Evolutionary conservation across 1,140 invertebrate species (phyloP), one percentile per base, ranked within the genome.

Genomic region (Zaprionus nigranus): DNA sequence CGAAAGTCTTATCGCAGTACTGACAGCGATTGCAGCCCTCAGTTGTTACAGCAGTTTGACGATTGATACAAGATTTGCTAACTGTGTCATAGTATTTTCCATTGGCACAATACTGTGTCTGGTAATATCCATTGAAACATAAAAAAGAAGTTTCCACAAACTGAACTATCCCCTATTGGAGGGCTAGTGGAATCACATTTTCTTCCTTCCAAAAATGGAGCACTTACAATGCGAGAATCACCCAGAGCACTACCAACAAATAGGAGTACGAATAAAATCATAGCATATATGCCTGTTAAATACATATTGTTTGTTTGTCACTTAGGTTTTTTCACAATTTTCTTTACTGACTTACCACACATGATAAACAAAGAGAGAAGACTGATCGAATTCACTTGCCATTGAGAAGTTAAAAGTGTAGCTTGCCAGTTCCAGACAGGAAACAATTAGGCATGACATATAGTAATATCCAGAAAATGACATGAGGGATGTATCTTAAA

Each of bases 1-100:
- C 84, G 5, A 78, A 87, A 0, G 0, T 0, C 0, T 15, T 26
- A 0, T 0, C 40, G 9, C 77, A 24, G 5, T 40, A 72, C 51
- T 81, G 77, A 34, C 83, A 87, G 7, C 83, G 84, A 49, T 87
- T 78, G 80, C 83, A 87, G 36, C 69, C 69, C 0, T 0, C 2
- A 0, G 0, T 5, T 2, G 77, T 38, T 0, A 43, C 26, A 2
- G 83, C 83, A 0, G 0, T 0, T 38, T 73, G 73, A 1, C 83
- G 77, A 0, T 12, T 1, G 11, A n/a, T 2, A 26, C 84, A 80
- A 0, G 0, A 1, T 0, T 2, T 1, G 0, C 0, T 0, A 1
- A 0, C 0, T 0, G 38, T 22, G 59, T 88, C 64, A 53, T 3
- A 87, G 58, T 87, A 87, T 20, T 65, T 20, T 9, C 56, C 70